phyloP scores from a whole-genome alignment of 1,140 invertebrate species.

The Aphidius gifuensis region DNA sequence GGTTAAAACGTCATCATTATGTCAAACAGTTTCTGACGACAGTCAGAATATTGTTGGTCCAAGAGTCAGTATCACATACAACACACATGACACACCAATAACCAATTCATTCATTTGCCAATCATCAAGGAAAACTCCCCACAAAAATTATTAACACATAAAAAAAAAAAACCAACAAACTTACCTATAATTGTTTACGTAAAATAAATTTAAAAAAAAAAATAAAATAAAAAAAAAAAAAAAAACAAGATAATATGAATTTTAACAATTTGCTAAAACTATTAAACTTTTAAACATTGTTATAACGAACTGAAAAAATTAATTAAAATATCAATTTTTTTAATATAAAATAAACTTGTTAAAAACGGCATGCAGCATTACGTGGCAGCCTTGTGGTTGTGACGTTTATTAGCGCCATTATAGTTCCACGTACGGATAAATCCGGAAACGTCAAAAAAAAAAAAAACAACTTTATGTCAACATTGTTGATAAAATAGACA shows the following conservation, averaged over 20 bases:
- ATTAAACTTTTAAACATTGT: slow-evolving; percentile 12
- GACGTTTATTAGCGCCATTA: too few species aligned
- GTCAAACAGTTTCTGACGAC: not conserved
- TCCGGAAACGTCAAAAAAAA: too few species aligned
- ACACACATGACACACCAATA: too few species aligned
- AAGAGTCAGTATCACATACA: not conserved
- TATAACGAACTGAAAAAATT: slow-evolving; percentile 22
- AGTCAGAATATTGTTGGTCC: not conserved
- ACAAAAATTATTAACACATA: too few species aligned
- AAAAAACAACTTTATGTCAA: too few species aligned
- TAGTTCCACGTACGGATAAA: too few species aligned
- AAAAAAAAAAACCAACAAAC: not conserved
- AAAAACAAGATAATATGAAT: too few species aligned
- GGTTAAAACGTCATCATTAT: slow-evolving; percentile 2
- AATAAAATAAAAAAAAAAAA: too few species aligned
- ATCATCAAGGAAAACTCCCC: too few species aligned
- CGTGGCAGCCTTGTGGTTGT: slow-evolving; percentile 38
- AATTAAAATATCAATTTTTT: slow-evolving; percentile 33
- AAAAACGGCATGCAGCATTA: slow-evolving; percentile 49
- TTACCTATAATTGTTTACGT: not conserved
- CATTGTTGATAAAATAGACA: too few species aligned
- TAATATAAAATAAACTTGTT: slow-evolving; percentile 32
- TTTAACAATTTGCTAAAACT: slow-evolving; percentile 3
- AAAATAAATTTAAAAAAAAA: not conserved
- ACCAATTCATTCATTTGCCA: too few species aligned